Base-by-base conservation (phyloP, 2,113 vertebrate species). In the Vireo altiloquus region DNA sequence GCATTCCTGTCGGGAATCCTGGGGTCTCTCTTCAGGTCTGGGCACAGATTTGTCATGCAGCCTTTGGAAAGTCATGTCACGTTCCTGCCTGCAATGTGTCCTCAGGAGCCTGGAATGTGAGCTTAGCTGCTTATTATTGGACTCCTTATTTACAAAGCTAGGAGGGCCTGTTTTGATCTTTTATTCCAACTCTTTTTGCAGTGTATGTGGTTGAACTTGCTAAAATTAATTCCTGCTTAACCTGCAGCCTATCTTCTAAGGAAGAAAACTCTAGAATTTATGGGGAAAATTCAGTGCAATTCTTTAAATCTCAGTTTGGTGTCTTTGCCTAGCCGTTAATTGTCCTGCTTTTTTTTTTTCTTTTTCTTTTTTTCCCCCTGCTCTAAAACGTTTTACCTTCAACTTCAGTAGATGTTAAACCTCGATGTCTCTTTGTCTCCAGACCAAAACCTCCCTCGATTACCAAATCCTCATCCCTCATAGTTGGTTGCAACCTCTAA, bases 61-160 rank as follows among this genome's bases (percentile, higher is more conserved):
- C 40, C 79, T 94, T 97, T 95, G 88, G 92, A 93, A 95, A 94
- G 71, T 93, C 79, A 83, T 83, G 85, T 95, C 93, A 96, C 76
- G 72, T 96, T 94, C 82, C 72, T 93, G 71, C 76, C 71, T 94
- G 85, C 76, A 84, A 83, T 87, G 50, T 77, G 82, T 94, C 88
- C 90, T 96, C 80, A 88, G 92, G 92, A 96, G 88, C 68, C 77
- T 90, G 89, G 92, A 96, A 90, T 95, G 93, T 78, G 77, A 93
- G 72, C 70, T 93, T 83, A 94, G 77, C 76, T 88, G 85, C 94
- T 95, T 96, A 85, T 91, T 96, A 90, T 82, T 92, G 57, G 65
- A 68, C 37, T 95, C 21, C 60, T 86, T 94, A 83, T 93, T 96
- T 94, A 90, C 90, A 93, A 93, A 95, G 64, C 79, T 63, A 81